Conservation (phyloP, 2,113 vertebrate species). For the Notiomystis cincta region DNA sequence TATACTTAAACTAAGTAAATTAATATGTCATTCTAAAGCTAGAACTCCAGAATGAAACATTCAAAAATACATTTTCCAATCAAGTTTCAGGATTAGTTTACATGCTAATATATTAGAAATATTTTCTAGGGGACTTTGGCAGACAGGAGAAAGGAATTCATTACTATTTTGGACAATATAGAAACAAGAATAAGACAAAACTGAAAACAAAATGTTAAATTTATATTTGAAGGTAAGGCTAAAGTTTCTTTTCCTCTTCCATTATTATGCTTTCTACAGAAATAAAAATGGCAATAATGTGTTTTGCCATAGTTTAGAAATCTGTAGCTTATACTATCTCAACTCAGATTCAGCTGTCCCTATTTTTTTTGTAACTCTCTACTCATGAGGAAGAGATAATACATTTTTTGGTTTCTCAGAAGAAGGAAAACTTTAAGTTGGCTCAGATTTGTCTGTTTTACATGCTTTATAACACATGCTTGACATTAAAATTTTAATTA, state of each 20-base stretch:
- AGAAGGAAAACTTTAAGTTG: neutral
- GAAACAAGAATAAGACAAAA: neutral
- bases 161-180: neutral
- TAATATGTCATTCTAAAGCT: neutral
- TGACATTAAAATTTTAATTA: neutral
- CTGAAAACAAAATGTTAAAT: neutral
- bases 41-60: neutral
- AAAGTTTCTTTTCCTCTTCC: neutral
- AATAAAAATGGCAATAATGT: neutral
- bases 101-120: neutral
- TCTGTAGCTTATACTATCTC: neutral
- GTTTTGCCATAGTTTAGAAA: neutral
- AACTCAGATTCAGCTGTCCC: neutral
- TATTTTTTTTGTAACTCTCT: neutral
- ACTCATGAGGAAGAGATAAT: neutral
- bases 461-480: neutral
- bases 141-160: neutral
- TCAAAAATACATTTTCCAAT: neutral
- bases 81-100: neutral
- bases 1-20: neutral
- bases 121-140: neutral
- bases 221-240: neutral
- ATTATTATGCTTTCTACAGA: neutral
- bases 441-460: neutral
- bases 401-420: neutral